phyloP scores from a whole-genome alignment of 2,888 invertebrate genomes.

The Hipparchia sbordonii region DNA sequence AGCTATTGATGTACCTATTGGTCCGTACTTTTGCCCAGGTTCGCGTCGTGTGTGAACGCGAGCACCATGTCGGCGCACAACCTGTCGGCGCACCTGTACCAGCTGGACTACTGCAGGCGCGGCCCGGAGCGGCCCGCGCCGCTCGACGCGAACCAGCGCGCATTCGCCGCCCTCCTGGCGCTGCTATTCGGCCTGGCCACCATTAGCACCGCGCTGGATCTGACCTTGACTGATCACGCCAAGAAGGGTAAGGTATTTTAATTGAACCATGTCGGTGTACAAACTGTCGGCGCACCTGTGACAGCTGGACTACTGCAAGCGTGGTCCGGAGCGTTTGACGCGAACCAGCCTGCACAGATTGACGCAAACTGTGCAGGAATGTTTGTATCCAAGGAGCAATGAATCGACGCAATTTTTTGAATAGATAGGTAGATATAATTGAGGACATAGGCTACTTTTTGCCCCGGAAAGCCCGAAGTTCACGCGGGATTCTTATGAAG shows the following conservation, averaged over 20 bases:
- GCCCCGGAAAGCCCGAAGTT: too few relatives aligned
- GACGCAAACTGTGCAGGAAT: too few relatives aligned
- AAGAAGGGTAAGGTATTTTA: conserved; percentile 57
- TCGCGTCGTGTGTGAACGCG: conserved; percentile 67
- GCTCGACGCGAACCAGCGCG: conserved; percentile 52
- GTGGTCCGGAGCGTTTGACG: neutral
- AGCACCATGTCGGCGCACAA: conserved; percentile 57
- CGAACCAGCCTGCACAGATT: too few relatives aligned
- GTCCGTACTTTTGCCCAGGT: conserved; percentile 33
- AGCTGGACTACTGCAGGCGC: conserved; percentile 64
- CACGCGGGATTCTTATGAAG: too few relatives aligned
- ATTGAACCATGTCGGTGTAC: neutral
- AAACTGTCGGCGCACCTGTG: neutral
- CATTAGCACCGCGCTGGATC: conserved; percentile 63
- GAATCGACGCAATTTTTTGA: too few relatives aligned
- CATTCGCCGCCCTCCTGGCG: conserved; percentile 57
- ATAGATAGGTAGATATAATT: too few relatives aligned
- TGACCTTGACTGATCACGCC: conserved; percentile 58
- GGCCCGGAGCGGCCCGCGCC: conserved; percentile 42
- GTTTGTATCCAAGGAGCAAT: too few relatives aligned
- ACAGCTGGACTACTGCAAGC: neutral
- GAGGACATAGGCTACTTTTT: too few relatives aligned
- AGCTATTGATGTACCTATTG: neutral
- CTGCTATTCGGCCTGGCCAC: conserved; percentile 59
- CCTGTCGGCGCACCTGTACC: conserved; percentile 61